Evolutionary conservation across 2,888 invertebrate species (phyloP).

Genomic region (Phalangium opilio): DNA sequence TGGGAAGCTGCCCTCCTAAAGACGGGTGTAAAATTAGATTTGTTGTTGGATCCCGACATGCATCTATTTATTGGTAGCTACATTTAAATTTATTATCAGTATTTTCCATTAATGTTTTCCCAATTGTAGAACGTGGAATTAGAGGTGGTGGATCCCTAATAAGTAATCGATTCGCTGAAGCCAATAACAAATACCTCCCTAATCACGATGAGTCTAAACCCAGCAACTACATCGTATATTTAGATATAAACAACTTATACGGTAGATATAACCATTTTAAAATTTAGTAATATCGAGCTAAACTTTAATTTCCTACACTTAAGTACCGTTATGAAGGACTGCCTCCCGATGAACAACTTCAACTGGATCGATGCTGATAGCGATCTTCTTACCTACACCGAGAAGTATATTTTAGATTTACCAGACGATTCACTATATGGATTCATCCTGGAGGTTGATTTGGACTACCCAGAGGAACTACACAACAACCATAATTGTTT

Average conservation of each 20-base stretch:
- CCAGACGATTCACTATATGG: background rate
- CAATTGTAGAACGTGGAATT: slow-evolving; percentile 17
- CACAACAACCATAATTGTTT: slow-evolving; percentile 8
- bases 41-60: slow-evolving; percentile 21
- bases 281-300: too few relatives aligned
- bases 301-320: too few relatives aligned
- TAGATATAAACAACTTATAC: slow-evolving; percentile 8
- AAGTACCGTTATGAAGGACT: too few relatives aligned
- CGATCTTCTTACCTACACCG: too few relatives aligned
- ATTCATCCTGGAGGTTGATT: slow-evolving; percentile 15
- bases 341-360: too few relatives aligned
- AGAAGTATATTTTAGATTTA: background rate
- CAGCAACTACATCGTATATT: slow-evolving; percentile 7
- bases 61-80: slow-evolving; percentile 12
- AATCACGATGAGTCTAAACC: background rate
- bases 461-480: slow-evolving; percentile 6
- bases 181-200: slow-evolving; percentile 15
- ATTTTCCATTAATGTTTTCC: slow-evolving; percentile 3
- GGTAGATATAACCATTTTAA: background rate
- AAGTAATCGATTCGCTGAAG: slow-evolving; percentile 14
- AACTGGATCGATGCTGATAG: too few relatives aligned
- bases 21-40: slow-evolving; percentile 15
- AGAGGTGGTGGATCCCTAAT: slow-evolving; percentile 12
- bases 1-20: slow-evolving; percentile 15
- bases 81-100: too few relatives aligned